These are phyloP conservation scores for Neodiprion pinetum DNA, from an alignment of 1,140 invertebrate species.

Conservation along the genomic window DNA sequence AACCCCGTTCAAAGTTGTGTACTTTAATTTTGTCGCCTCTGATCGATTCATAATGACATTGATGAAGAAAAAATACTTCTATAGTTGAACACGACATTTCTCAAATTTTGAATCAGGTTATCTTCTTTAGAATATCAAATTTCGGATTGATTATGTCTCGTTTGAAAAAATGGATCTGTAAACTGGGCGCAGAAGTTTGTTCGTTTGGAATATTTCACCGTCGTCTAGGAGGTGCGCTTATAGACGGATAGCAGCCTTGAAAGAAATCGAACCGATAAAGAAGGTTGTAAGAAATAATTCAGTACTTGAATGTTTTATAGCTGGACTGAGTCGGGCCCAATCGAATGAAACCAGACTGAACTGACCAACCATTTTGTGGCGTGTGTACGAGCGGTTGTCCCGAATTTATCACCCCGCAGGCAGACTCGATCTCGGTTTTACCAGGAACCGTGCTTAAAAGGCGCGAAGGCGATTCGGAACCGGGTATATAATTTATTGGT, in stretches of 20 bases:
- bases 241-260: background rate
- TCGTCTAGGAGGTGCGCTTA: too few species aligned
- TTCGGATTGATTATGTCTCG: too few species aligned
- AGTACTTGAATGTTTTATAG: conserved; percentile 26
- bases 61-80: too few species aligned
- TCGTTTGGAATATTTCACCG: too few species aligned
- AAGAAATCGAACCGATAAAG: conserved; percentile 29
- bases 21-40: too few species aligned
- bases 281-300: conserved; percentile 30
- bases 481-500: background rate
- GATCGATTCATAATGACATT: too few species aligned
- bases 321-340: conserved; percentile 1
- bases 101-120: too few species aligned
- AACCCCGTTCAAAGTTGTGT: too few species aligned
- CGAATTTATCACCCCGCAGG: background rate
- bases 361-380: background rate
- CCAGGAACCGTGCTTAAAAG: background rate
- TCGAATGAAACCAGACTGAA: conserved; percentile 23
- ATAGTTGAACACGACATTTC: too few species aligned
- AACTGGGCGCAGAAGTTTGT: too few species aligned
- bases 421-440: background rate
- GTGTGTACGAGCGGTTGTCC: background rate
- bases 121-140: too few species aligned
- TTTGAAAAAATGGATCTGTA: too few species aligned
- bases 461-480: conserved; percentile 3